Base-by-base conservation (phyloP, 2,888 invertebrate genomes). In the Pseudococcus jackbeardsleyi region DNA sequence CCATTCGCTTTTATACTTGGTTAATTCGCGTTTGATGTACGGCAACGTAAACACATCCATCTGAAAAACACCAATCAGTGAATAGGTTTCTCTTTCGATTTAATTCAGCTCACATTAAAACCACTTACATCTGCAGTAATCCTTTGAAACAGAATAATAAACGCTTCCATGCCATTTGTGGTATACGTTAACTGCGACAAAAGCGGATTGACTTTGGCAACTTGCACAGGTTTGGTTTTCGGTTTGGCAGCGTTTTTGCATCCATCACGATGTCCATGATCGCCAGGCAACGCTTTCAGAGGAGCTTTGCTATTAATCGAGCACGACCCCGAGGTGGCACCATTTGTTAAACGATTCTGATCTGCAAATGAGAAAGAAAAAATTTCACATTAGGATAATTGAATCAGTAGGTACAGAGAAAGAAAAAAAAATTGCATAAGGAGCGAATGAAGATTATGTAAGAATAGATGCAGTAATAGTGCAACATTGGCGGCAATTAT, bases 131-230 rank as follows among this genome's bases (percentile, higher is more conserved):
- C 92, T 89, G 92, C 91, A 82, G 96, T 95, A 91, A 97, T 94
- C 92, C 97, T 96, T 92, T 97, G 96, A 90, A 97, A 94, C 90
- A 97, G 94, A 90, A 96, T 94, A 89, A 96, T 95, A 90, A 98
- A 93, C 72, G 96, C 97, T 92, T 97, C 96, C 88, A 96, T 94
- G 89, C 96, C 95, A 90, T 94, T 94, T 84, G 95, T 93, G 84
- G 93, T 92, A 89, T 92, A 91, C 90, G 92, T 92, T 89, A 91
- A 89, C 64, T 91, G 90, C 89, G 91, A 92, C 86, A 91, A 54
- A 9, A 88, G 72, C 15, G 84, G 72, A 39, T 84, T 84, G 89
- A 79, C 90, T 87, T 87, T 77, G 17, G 50, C 42, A 68, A 68
- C 68, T 19, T 77, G 72, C 77, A 33, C 39, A 50, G 46, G 48